Percentiles rank a stretch among this genome's conserved stretches.
These are phyloP conservation scores for Phortica okadai DNA, from an alignment of 2,888 invertebrate genomes.

Conservation along the genomic window DNA sequence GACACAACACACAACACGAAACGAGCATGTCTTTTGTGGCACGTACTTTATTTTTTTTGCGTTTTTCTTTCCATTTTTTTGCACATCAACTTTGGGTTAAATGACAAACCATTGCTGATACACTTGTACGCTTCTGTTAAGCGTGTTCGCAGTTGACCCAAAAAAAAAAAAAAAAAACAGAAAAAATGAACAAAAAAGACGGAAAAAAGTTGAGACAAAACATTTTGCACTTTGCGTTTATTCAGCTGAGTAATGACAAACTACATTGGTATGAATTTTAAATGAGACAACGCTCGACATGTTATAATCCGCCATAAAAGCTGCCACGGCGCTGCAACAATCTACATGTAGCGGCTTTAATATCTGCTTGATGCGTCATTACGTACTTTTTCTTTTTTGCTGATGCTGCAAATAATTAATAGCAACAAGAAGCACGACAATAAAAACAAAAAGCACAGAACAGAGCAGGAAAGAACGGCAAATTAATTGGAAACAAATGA, in stretches of 20 bases:
- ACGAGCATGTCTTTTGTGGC: constrained; percentile 22
- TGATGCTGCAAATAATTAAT: not conserved
- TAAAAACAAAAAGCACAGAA: no score
- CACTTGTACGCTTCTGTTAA: not conserved
- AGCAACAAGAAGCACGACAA: not conserved
- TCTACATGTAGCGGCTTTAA: not conserved
- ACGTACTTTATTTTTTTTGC: constrained; percentile 26
- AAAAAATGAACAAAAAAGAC: not conserved
- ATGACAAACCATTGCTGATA: not conserved
- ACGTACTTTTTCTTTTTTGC: not conserved
- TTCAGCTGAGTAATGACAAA: constrained; percentile 1
- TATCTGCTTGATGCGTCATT: not conserved
- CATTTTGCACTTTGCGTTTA: not conserved
- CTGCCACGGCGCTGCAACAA: no score
- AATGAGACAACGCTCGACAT: not conserved
- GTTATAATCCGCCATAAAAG: no score
- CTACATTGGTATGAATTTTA: not conserved
- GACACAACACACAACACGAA: not conserved
- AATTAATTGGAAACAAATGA: not conserved
- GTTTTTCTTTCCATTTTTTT: no score
- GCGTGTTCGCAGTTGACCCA: not conserved
- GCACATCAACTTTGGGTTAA: constrained; percentile 18
- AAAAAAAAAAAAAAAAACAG: not conserved
- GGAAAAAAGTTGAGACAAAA: no score
- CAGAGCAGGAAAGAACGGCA: not conserved